A percentile compares a stretch with the other conserved stretches of the same genome.
These are phyloP conservation scores for Neopelma chrysocephalum DNA, from an alignment of 2,797 vertebrate genomes.

Conservation along the genomic window DNA sequence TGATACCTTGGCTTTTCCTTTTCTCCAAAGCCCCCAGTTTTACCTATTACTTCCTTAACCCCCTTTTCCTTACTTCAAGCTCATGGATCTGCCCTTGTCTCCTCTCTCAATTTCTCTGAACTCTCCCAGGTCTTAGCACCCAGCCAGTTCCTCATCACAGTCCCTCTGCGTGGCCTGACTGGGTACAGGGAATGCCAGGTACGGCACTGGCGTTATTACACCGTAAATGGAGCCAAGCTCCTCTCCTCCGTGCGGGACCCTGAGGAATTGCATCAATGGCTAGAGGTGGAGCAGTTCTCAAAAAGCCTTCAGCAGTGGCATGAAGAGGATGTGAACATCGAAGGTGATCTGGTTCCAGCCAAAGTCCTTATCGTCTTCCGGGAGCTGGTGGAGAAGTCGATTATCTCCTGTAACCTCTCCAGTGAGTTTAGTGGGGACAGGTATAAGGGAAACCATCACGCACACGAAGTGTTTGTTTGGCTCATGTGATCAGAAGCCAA, in stretches of 20 bases:
- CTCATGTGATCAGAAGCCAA: background rate
- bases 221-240: conserved; percentile 76
- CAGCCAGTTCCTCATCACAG: conserved; percentile 78
- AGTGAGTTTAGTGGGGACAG: conserved; percentile 69
- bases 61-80: background rate
- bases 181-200: conserved; percentile 78
- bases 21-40: background rate
- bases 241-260: conserved; percentile 80
- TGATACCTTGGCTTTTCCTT: background rate
- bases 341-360: conserved; percentile 84
- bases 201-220: conserved; percentile 81
- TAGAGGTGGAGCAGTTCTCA: conserved; percentile 81
- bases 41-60: background rate
- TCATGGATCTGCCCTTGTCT: background rate
- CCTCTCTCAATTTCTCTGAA: conserved; percentile 14
- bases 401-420: conserved; percentile 76
- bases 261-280: conserved; percentile 84
- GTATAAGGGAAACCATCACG: background rate
- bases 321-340: conserved; percentile 74
- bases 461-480: background rate
- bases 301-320: conserved; percentile 84
- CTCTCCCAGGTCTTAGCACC: conserved; percentile 75
- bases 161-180: conserved; percentile 78
- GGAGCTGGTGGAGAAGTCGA: conserved; percentile 78
- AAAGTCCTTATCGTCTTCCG: conserved; percentile 81